Evolutionary conservation across 2,113 vertebrate species (phyloP).

Genomic region (Brachypteracias leptosomus): DNA sequence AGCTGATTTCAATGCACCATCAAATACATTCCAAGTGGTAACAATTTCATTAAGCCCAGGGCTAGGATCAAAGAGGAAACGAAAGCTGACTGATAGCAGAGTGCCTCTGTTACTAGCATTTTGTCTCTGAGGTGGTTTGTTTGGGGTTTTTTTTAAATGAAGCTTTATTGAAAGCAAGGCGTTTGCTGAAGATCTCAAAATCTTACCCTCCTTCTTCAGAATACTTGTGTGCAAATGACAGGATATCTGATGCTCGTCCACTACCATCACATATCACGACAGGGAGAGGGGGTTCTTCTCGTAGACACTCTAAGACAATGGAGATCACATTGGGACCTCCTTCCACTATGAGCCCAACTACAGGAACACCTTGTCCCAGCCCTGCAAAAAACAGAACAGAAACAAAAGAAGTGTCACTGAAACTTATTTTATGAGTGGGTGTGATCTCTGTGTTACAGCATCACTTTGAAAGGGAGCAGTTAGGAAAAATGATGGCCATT

Average conservation of each 20-base stretch:
- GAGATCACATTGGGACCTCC: slow-evolving; percentile 96
- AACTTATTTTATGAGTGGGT: background rate
- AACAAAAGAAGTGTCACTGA: background rate
- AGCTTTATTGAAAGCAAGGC: background rate
- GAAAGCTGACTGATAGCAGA: background rate
- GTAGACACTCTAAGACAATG: slow-evolving; percentile 89
- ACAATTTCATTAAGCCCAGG: background rate
- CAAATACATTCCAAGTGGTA: background rate
- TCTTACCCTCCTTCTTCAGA: slow-evolving; percentile 92
- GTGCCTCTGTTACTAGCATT: background rate
- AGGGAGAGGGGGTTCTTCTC: slow-evolving; percentile 93
- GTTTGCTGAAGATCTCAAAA: background rate
- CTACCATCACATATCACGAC: slow-evolving; percentile 97
- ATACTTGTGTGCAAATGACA: slow-evolving; percentile 96
- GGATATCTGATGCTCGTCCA: slow-evolving; percentile 90
- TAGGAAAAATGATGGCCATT: background rate
- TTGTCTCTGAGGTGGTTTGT: background rate
- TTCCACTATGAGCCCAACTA: slow-evolving; percentile 94
- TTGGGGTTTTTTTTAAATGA: background rate
- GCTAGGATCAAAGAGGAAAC: background rate
- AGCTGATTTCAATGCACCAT: background rate
- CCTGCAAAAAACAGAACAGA: slow-evolving; percentile 72
- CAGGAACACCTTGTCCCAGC: slow-evolving; percentile 93
- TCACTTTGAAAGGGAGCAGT: background rate
- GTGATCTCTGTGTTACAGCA: background rate